phyloP scores from a whole-genome alignment of 1,140 invertebrate species.

The Nylanderia fulva region DNA sequence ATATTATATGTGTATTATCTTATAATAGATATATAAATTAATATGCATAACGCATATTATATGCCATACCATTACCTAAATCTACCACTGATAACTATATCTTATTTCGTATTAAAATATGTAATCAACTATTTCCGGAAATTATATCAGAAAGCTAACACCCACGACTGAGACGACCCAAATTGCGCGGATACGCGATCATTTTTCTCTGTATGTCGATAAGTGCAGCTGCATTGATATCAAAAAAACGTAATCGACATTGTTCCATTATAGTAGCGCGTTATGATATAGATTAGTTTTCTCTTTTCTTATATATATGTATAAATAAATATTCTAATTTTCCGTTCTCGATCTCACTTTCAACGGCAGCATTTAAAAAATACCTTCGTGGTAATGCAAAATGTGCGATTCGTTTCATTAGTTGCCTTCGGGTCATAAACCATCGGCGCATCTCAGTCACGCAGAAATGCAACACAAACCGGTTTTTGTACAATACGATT shows the following conservation, averaged over 20 bases:
- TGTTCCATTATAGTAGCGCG: constrained; percentile 15
- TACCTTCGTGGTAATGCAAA: not conserved
- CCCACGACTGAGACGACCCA: not conserved
- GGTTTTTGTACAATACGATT: constrained; percentile 39
- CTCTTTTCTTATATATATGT: not conserved
- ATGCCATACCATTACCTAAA: not conserved
- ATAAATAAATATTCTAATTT: not conserved
- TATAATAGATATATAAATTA: not conserved
- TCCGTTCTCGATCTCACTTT: not conserved
- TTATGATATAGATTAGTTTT: constrained; percentile 7
- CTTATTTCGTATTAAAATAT: not conserved
- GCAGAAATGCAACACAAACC: constrained; percentile 30
- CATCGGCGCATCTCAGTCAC: not conserved
- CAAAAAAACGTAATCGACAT: constrained; percentile 32
- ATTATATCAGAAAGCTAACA: constrained; percentile 11
- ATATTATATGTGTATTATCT: not conserved
- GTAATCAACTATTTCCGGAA: constrained; percentile 31
- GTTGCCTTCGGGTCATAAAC: constrained; percentile 11
- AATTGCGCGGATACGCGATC: not conserved
- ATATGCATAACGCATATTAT: not conserved
- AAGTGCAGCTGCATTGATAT: constrained; percentile 31
- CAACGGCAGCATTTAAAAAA: not conserved
- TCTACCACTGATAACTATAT: constrained; percentile 2
- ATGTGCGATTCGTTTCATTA: constrained; percentile 4
- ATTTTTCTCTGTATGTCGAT: not conserved